Base-by-base conservation (phyloP, 2,113 vertebrate species). In the Aythya baeri region DNA sequence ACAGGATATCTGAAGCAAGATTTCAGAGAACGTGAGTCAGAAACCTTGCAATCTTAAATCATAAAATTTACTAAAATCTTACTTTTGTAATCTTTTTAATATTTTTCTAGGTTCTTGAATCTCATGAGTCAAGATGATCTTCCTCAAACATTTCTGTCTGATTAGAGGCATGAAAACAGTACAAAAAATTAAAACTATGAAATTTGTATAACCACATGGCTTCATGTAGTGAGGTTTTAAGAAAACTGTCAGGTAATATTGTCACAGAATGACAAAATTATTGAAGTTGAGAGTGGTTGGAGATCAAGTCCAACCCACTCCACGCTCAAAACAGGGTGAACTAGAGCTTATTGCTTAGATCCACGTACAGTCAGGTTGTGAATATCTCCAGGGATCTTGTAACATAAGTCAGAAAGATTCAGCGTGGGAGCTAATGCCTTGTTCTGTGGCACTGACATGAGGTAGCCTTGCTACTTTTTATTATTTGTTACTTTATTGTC, bases 251-350 rank as follows among this genome's bases (percentile, higher is more conserved):
- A 32, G 44, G 62, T 88, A 70, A 1, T 43, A 13, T 43, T 65
- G 84, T 61, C 52, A 72, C 5, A 52, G 17, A 85, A 55, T 34
- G 49, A 46, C 1, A 71, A 22, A 50, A 41, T n/a, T 4, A 11
- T 11, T 63, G 20, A 50, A 31, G n/a, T 80, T 11, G 3, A 88
- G 63, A 38, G 72, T 0, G 1, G 57, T 20, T 91, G 36, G 68
- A 83, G 7, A 44, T 7, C 21, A 66, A 22, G 4, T 86, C 17
- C 46, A 86, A 34, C 0, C 0, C 25, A 8, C 1, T 1, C 2
- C 10, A 8, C 61, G 29, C 21, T 70, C 9, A 76, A 57, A 75
- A 21, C 7, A 80, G 7, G 2, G 8, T 76, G 62, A 70, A 2
- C 22, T 36, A 76, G 2, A 67, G 11, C 6, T 65, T 0, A 0